These are phyloP conservation scores for Notiomystis cincta DNA, from an alignment of 2,113 vertebrate species.

Conservation along the genomic window DNA sequence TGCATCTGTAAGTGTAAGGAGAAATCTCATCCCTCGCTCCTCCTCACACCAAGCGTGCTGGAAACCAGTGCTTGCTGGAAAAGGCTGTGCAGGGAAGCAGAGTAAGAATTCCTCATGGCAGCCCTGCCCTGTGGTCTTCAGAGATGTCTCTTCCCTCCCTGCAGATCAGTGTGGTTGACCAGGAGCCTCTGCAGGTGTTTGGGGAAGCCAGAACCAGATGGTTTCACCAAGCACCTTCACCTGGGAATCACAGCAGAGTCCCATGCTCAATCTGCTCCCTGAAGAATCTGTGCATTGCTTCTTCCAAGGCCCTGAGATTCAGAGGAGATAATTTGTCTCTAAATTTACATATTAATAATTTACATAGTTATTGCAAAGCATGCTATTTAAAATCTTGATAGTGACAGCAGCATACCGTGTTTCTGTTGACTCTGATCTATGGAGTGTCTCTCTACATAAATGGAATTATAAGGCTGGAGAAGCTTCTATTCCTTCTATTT, in stretches of 20 bases:
- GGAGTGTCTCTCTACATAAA: neutral
- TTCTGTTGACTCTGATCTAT: constrained; percentile 46
- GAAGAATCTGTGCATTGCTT: neutral
- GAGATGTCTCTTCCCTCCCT: neutral
- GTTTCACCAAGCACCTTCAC: neutral
- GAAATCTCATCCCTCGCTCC: accelerated
- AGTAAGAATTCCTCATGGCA: neutral
- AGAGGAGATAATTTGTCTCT: constrained; percentile 42
- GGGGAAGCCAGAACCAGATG: neutral
- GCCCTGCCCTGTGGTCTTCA: too few relatives aligned
- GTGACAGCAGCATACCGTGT: neutral
- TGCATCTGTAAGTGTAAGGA: accelerated
- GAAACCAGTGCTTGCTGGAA: neutral
- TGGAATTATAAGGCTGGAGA: neutral
- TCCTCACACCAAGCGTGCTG: neutral
- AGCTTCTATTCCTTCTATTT: neutral
- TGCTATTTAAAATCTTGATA: constrained; percentile 58
- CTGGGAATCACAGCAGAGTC: neutral
- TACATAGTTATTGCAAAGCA: constrained; percentile 59
- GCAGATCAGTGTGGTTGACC: neutral
- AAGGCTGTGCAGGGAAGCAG: neutral
- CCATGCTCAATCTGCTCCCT: neutral
- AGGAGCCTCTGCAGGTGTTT: neutral
- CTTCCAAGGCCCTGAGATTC: constrained; percentile 32
- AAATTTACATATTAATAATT: constrained; percentile 66